Evolutionary conservation across 2,113 vertebrate species (phyloP), one percentile per base, ranked within the genome.

Genomic region (Zosterops hypoxanthus): DNA sequence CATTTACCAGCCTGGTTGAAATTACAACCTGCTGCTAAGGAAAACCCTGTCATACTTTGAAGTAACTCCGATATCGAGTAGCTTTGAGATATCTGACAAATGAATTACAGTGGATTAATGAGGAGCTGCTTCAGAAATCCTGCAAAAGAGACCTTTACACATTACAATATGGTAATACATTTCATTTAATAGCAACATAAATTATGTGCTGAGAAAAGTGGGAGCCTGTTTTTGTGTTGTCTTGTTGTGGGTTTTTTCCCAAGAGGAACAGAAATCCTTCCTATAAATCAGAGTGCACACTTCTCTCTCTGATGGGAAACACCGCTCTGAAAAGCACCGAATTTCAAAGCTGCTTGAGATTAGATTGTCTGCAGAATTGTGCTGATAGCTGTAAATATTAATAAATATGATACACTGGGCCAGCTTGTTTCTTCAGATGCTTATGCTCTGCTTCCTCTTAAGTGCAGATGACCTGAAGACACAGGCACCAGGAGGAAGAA

Each of bases 1-100:
- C 68, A 46, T 64, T 96, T 97, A 94, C 61, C 72, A 90, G 95
- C 94, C 91, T 83, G 75, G 95, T 79, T 96, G 92, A 97, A 98
- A 98, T 98, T 96, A 97, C 97, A 98, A 97, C 95, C 94, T 96
- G 96, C 95, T 97, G 96, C 94, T 96, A 97, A 95, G 95, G 93
- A 94, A 95, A 97, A 88, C 92, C 93, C 92, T 89, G 92, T 95
- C 92, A 97, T 97, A 96, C 94, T 92, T 97, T 78, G 80, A 92
- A 91, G 92, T 78, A 89, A 94, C 87, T 97, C 82, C 8, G 50
- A 87, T 97, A 97, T 80, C 77, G 72, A 95, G 70, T 95, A 57
- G 79, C 94, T 96, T 79, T 87, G 78, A 94, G 94, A 94, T 94
- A 96, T 81, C 70, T 76, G 71, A 95, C 83, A 72, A 92, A 86